Base-by-base conservation (phyloP, 2,888 invertebrate species). In the Quadroppia sp. region DNA sequence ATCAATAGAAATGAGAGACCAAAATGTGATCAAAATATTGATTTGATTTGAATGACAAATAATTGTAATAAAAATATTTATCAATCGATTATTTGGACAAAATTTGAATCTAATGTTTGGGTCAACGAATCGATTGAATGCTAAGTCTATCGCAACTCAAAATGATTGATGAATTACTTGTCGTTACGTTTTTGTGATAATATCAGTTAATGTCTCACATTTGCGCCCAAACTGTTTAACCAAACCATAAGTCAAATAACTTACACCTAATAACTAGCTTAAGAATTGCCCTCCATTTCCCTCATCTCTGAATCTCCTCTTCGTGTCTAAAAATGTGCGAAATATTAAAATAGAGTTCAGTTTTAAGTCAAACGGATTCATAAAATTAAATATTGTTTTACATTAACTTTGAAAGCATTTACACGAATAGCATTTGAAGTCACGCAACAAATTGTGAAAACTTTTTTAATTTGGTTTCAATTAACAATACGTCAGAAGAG, bases 31-130 rank as follows among this genome's bases (percentile, higher is more conserved):
- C n/a, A n/a, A n/a, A n/a, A n/a, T n/a, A n/a, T n/a, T n/a, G n/a
- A n/a, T n/a, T n/a, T n/a, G n/a, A n/a, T n/a, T n/a, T 53, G 23
- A 23, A 25, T 13, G 53, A 23, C 53, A 36, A 36, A 36, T 7
- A 36, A 7, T 7, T 36, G 11, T 53, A 25, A 23, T 50, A 20
- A 53, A 23, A 53, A 2, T 53, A 25, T 53, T 53, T 30, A 25
- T 59, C 20, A 48, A n/a, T 48, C 11, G 17, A 11, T 48, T 48
- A 48, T 48, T 48, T 32, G 32, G 11, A 17, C 15, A 67, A 42
- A 67, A 67, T 67, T 67, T 67, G 67, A 67, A 40, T 67, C 40
- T 67, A 67, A 67, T 67, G 67, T 67, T 48, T 40, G 40, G 67
- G 67, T 67, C 67, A 67, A 67, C 20, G 36, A 20, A 67, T 40